These are phyloP conservation scores for Sparidentex hasta DNA, from an alignment of 2,797 vertebrate species.

Conservation along the genomic window DNA sequence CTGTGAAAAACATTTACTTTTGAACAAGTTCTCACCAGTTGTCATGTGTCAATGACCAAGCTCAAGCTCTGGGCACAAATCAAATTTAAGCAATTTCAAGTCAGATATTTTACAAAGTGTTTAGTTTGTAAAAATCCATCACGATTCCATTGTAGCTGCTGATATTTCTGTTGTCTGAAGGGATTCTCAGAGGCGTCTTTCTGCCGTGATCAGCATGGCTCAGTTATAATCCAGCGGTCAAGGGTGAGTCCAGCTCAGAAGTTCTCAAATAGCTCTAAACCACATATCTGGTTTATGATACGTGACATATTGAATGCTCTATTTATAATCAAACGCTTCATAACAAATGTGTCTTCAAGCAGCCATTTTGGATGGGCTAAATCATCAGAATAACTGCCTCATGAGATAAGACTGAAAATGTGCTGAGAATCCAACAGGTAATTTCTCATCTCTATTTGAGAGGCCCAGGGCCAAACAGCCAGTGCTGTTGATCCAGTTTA, in stretches of 20 bases:
- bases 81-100: neutral
- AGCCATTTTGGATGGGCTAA: neutral
- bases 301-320: neutral
- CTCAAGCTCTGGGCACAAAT: neutral
- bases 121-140: neutral
- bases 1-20: no score
- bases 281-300: neutral
- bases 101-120: neutral
- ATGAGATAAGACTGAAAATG: conserved; percentile 18
- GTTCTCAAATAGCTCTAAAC: conserved; percentile 21
- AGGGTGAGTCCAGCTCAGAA: conserved; percentile 35
- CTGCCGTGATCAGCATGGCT: conserved; percentile 32
- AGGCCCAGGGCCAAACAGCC: neutral
- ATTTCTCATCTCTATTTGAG: neutral
- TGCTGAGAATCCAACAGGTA: neutral
- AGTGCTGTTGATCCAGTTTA: neutral
- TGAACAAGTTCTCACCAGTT: no score
- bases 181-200: conserved; percentile 42
- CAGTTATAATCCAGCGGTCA: conserved; percentile 44
- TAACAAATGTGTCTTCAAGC: conserved; percentile 1
- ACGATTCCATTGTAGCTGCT: conserved; percentile 2
- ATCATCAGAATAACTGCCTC: neutral
- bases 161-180: conserved; percentile 35
- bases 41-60: neutral
- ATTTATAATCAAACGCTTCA: neutral